Evolutionary conservation across 30 jellyfish, hydroid and myxozoan genomes (phyloP).

Genomic region (Morbakka virulenta): DNA sequence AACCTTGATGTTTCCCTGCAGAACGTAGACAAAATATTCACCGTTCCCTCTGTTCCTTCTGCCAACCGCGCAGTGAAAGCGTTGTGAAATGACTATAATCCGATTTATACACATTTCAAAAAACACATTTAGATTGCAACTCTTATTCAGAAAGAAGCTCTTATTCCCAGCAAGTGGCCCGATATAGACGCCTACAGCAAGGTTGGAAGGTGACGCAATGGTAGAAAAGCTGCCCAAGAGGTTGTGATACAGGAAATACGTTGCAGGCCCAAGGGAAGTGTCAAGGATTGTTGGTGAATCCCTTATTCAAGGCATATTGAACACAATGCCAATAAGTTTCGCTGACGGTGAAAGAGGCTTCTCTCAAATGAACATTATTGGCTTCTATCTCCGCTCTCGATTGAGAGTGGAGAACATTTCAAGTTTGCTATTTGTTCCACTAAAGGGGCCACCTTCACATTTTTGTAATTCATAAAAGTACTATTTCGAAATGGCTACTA

Average conservation of each 20-base stretch:
- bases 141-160: too few species aligned
- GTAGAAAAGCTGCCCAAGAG: not conserved
- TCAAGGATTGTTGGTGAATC: not conserved
- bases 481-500: too few species aligned
- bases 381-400: not conserved
- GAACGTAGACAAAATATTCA: conserved; percentile 15
- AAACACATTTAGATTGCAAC: too few species aligned
- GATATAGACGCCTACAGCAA: not conserved
- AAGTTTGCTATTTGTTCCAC: not conserved
- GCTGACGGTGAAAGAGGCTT: conserved; percentile 8
- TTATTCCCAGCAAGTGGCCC: not conserved
- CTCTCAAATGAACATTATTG: not conserved
- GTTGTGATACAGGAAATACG: not conserved
- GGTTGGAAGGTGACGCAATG: not conserved
- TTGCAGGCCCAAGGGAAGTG: not conserved
- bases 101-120: conserved; percentile 2
- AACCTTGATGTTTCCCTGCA: not conserved
- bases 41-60: conserved; percentile 26
- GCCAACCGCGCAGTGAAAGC: conserved; percentile 5
- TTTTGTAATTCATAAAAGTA: too few species aligned
- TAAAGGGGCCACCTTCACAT: too few species aligned
- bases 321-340: not conserved
- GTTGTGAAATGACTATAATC: conserved; percentile 4
- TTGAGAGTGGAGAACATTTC: not conserved
- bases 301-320: not conserved